Evolutionary conservation across 2,113 vertebrate genomes (phyloP).

Genomic region (Myocastor coypus): DNA sequence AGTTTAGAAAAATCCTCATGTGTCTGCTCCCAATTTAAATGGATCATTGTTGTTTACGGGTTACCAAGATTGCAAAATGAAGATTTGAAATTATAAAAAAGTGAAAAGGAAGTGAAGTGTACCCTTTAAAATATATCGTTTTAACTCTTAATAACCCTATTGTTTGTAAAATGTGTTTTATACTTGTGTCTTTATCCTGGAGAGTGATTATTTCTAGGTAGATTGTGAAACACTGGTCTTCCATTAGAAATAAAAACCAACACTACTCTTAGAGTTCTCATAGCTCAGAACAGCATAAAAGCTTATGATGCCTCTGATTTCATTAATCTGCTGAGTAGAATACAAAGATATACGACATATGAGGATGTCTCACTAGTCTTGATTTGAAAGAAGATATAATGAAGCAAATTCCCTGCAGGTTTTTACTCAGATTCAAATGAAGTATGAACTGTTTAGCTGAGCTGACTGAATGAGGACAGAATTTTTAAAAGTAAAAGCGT

Average conservation of each 20-base stretch:
- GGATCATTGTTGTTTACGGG: conserved; percentile 51
- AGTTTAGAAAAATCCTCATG: conserved; percentile 46
- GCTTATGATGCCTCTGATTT: neutral
- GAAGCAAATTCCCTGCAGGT: neutral
- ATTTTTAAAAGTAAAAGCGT: neutral
- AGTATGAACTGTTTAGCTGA: neutral
- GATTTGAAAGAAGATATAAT: neutral
- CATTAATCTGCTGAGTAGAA: neutral
- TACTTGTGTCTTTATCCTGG: neutral
- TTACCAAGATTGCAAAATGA: conserved; percentile 43
- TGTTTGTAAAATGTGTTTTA: neutral
- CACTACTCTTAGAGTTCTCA: neutral
- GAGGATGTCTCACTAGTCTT: neutral
- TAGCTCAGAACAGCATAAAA: conserved; percentile 8
- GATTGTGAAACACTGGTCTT: neutral
- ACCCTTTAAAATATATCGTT: conserved; percentile 37
- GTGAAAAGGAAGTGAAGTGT: neutral
- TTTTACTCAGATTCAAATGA: neutral
- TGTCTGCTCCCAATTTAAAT: conserved; percentile 55
- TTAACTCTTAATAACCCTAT: neutral
- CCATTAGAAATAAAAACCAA: conserved; percentile 37
- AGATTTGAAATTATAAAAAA: conserved; percentile 26
- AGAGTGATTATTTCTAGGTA: conserved; percentile 11
- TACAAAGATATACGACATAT: neutral
- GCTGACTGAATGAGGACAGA: neutral